A percentile compares a stretch with the other conserved stretches of the same genome.
These are phyloP conservation scores for Mormoops blainvillei DNA, from an alignment of 2,113 vertebrate species.

Conservation along the genomic window DNA sequence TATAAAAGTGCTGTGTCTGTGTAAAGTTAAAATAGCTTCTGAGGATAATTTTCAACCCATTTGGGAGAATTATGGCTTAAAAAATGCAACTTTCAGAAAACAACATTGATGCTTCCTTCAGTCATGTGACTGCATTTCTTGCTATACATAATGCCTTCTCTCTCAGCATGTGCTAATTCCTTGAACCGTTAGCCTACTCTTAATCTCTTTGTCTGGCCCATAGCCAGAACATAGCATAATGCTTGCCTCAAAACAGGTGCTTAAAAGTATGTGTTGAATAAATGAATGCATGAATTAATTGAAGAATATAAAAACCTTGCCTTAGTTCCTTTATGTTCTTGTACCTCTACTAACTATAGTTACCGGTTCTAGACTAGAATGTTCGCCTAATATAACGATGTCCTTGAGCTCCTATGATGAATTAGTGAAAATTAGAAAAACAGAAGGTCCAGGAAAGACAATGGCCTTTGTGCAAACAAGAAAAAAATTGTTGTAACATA, in stretches of 20 bases:
- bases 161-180: not conserved
- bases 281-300: not conserved
- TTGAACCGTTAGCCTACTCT: not conserved
- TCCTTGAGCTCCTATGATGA: not conserved
- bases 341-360: not conserved
- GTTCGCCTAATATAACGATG: not conserved
- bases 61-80: constrained; percentile 60
- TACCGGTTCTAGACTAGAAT: not conserved
- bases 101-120: constrained; percentile 38
- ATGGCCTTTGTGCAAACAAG: not conserved
- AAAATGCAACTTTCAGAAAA: constrained; percentile 66
- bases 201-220: not conserved
- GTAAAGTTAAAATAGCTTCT: constrained; percentile 66
- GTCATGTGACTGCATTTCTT: not conserved
- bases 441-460: not conserved
- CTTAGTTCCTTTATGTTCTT: not conserved
- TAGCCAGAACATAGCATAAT: not conserved
- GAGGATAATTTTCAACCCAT: constrained; percentile 64
- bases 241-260: not conserved
- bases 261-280: not conserved
- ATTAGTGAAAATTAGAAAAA: not conserved
- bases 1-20: constrained; percentile 58
- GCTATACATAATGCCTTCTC: not conserved
- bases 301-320: not conserved
- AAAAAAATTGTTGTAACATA: not conserved